phyloP scores from a whole-genome alignment of 2,797 vertebrate species.

The Neopelma chrysocephalum region DNA sequence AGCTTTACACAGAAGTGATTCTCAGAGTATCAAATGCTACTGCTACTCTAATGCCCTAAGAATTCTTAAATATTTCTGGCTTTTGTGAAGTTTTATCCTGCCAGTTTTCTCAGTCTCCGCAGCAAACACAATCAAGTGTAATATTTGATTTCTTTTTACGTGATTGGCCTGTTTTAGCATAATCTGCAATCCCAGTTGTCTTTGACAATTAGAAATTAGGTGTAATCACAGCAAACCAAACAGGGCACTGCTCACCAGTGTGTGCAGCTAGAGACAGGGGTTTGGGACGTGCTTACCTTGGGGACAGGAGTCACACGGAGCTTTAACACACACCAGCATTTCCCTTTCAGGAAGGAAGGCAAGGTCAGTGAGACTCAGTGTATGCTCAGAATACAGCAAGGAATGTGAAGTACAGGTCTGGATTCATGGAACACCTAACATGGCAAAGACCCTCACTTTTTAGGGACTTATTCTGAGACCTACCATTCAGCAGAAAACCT shows the following conservation, averaged over 20 bases:
- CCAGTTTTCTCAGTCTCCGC: neutral
- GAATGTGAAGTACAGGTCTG: neutral
- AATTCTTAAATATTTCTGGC: neutral
- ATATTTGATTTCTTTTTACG: neutral
- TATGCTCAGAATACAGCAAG: neutral
- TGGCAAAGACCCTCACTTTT: neutral
- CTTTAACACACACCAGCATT: neutral
- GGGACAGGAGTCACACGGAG: slow-evolving; percentile 38
- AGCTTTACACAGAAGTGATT: neutral
- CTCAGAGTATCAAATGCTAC: neutral
- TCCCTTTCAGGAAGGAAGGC: neutral
- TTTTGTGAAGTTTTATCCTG: neutral
- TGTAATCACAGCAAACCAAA: slow-evolving; percentile 21
- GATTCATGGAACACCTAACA: slow-evolving; percentile 12
- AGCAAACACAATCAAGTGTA: neutral
- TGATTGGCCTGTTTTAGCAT: neutral
- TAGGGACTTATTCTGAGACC: neutral
- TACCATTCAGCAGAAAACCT: neutral
- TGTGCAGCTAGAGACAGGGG: neutral
- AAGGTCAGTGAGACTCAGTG: neutral
- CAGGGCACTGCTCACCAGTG: slow-evolving; percentile 25
- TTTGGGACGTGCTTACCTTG: slow-evolving; percentile 21
- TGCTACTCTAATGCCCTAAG: slow-evolving; percentile 11
- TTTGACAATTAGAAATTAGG: slow-evolving; percentile 42
- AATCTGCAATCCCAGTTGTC: slow-evolving; percentile 35